Evolutionary conservation across 1,140 invertebrate species (phyloP).

Genomic region (Caenorhabditis tropicalis): DNA sequence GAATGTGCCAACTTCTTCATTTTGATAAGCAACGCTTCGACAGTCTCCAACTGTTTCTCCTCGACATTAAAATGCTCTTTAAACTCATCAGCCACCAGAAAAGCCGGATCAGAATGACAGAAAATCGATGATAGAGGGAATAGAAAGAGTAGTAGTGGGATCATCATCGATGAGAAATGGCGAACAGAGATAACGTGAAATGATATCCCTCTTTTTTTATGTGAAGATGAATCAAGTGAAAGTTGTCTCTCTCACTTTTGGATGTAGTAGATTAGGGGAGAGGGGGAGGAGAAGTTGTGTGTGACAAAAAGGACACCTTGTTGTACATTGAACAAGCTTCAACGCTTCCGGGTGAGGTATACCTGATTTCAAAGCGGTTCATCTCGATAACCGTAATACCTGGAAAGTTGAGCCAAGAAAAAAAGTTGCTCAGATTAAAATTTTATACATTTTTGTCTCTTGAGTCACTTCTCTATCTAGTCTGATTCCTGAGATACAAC

Average conservation of each 20-base stretch:
- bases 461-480: too few relatives aligned
- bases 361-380: too few relatives aligned
- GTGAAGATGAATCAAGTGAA: background rate
- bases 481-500: too few relatives aligned
- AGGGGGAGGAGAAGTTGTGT: background rate
- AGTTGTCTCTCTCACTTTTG: background rate
- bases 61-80: constrained; percentile 53
- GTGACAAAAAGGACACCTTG: constrained; percentile 29
- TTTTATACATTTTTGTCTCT: too few relatives aligned
- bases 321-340: too few relatives aligned
- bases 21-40: constrained; percentile 51
- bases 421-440: too few relatives aligned
- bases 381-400: too few relatives aligned
- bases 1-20: constrained; percentile 53
- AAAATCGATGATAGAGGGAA: background rate
- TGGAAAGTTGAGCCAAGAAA: too few relatives aligned
- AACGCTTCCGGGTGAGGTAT: too few relatives aligned
- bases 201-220: background rate
- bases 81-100: constrained; percentile 9
- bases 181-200: background rate
- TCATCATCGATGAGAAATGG: too few relatives aligned
- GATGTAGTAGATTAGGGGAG: background rate
- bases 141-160: too few relatives aligned
- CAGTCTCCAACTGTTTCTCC: constrained; percentile 50
- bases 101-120: background rate